Evolutionary conservation across 2,113 vertebrate genomes (phyloP).

Genomic region (Phocoena phocoena): DNA sequence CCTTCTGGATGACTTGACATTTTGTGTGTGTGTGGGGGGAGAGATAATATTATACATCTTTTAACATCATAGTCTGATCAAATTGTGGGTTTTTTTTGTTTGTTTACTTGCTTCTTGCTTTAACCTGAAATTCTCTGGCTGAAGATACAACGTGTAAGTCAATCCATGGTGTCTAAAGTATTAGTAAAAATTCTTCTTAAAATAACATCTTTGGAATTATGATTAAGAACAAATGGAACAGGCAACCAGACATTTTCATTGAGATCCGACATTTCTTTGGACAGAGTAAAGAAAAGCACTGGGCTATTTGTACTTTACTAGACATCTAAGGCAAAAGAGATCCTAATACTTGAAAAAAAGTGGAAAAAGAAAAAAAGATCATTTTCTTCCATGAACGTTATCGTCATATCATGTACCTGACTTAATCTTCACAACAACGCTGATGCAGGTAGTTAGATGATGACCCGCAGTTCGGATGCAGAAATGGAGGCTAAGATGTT

Average conservation of each 20-base stretch:
- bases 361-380: neutral
- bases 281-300: neutral
- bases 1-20: neutral
- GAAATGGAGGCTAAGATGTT: neutral
- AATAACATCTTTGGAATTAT: neutral
- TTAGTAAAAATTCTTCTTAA: constrained; percentile 17
- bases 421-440: neutral
- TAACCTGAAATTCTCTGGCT: neutral
- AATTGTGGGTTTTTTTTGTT: neutral
- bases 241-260: neutral
- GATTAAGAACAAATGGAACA: constrained; percentile 6
- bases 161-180: constrained; percentile 2
- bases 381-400: neutral
- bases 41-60: neutral
- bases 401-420: neutral
- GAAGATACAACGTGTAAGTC: neutral
- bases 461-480: neutral
- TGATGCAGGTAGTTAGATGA: neutral
- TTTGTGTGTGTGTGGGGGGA: neutral
- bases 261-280: neutral
- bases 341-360: neutral
- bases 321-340: neutral
- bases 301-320: neutral
- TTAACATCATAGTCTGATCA: constrained; percentile 2
- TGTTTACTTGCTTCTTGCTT: constrained; percentile 28